phyloP scores from a whole-genome alignment of 2,797 vertebrate genomes.

The Pipistrellus kuhlii region DNA sequence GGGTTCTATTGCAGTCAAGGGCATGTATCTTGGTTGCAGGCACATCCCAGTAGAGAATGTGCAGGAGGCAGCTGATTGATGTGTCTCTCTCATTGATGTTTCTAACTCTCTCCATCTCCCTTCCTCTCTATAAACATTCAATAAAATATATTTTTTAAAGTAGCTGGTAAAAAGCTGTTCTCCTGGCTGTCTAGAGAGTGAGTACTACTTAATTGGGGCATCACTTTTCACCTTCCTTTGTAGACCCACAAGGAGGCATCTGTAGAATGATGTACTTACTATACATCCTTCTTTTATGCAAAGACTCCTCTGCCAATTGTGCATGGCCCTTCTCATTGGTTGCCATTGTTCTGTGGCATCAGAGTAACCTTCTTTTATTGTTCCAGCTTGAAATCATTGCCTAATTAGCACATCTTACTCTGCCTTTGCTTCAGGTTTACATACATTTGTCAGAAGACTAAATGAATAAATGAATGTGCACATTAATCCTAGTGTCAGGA shows the following conservation, averaged over 20 bases:
- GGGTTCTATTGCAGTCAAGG: no score
- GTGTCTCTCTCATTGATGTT: no score
- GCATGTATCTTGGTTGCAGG: no score
- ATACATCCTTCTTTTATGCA: background rate
- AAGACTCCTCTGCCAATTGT: fast-evolving
- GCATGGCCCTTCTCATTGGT: background rate
- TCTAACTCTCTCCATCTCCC: no score
- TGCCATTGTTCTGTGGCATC: background rate
- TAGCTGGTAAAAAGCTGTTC: background rate
- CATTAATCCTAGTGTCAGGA: background rate
- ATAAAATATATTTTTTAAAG: background rate
- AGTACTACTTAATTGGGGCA: background rate
- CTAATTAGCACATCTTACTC: background rate
- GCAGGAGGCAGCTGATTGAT: no score
- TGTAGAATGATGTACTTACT: background rate
- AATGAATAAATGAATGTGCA: background rate
- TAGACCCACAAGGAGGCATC: no score
- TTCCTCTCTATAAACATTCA: no score
- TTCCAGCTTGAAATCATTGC: background rate
- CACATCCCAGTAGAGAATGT: no score
- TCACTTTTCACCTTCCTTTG: background rate
- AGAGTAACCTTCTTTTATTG: background rate
- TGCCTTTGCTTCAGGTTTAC: background rate
- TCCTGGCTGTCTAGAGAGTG: background rate
- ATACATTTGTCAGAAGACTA: background rate